Percentiles rank a stretch among this genome's conserved stretches.
Evolutionary conservation across 2,797 vertebrate species (phyloP).

Genomic region (Anguilla marmorata): DNA sequence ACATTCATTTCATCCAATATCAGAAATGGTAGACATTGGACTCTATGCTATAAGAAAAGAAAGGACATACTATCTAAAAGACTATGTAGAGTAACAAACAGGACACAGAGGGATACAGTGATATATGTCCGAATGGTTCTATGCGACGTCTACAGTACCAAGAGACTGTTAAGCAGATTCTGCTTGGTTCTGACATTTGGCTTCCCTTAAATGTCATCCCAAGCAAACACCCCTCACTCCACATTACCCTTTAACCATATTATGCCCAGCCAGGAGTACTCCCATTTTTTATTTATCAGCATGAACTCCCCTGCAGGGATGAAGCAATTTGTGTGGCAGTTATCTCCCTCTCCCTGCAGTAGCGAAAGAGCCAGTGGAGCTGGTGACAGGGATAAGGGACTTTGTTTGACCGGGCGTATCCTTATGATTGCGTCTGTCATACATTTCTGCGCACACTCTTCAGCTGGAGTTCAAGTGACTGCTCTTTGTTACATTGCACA

Average conservation of each 20-base stretch:
- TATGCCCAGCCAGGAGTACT: not conserved
- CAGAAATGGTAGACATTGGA: conserved; percentile 1
- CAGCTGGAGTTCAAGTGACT: not conserved
- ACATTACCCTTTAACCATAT: conserved; percentile 12
- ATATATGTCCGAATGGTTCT: not conserved
- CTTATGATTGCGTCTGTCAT: conserved; percentile 11
- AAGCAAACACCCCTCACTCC: not conserved
- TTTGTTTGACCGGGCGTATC: conserved; percentile 1
- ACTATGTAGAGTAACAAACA: not conserved
- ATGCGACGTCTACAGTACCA: not conserved
- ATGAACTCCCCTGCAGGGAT: conserved; percentile 1
- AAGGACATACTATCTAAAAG: not conserved
- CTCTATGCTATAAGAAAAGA: not conserved
- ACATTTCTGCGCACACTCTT: conserved; percentile 4
- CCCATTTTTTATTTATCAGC: conserved; percentile 7
- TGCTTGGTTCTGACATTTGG: conserved; percentile 3
- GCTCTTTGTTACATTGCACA: not conserved
- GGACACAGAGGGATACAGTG: not conserved
- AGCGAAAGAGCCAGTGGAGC: not conserved
- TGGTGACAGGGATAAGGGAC: conserved; percentile 6
- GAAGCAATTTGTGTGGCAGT: not conserved
- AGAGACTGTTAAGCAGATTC: conserved; percentile 5
- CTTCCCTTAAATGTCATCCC: not conserved
- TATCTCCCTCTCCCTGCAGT: not conserved
- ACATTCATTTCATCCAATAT: not conserved